These are phyloP conservation scores for Gasterosteus nipponicus DNA, from an alignment of 2,113 vertebrate species.

Conservation along the genomic window DNA sequence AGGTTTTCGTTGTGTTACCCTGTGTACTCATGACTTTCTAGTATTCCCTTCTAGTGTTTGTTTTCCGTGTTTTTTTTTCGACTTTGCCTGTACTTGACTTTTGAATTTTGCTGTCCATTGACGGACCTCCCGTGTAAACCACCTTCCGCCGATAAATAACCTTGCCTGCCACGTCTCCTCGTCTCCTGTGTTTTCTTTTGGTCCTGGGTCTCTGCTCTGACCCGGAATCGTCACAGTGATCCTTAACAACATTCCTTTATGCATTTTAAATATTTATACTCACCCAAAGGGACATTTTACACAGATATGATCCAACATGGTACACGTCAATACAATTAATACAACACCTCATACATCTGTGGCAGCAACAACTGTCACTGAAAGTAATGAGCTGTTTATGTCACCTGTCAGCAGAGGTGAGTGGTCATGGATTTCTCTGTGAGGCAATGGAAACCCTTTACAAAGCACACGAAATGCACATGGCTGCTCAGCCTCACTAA, in stretches of 20 bases:
- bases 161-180: too few species aligned
- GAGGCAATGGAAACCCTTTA: slow-evolving; percentile 27
- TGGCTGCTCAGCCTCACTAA: slow-evolving; percentile 45
- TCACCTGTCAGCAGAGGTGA: slow-evolving; percentile 23
- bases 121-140: too few species aligned
- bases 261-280: slow-evolving; percentile 33
- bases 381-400: slow-evolving; percentile 52
- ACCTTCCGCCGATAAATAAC: too few species aligned
- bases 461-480: slow-evolving; percentile 54
- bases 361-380: slow-evolving; percentile 35
- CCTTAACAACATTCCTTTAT: slow-evolving; percentile 42
- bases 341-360: slow-evolving; percentile 48
- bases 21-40: too few species aligned
- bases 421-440: slow-evolving; percentile 25
- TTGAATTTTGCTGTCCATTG: too few species aligned
- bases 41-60: too few species aligned
- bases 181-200: too few species aligned
- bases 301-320: slow-evolving; percentile 30
- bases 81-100: too few species aligned
- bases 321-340: slow-evolving; percentile 32
- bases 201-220: too few species aligned
- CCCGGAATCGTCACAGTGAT: background rate
- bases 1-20: too few species aligned
- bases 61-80: too few species aligned
- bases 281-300: slow-evolving; percentile 48